Evolutionary conservation across 2,113 vertebrate species (phyloP).

Genomic region (Syngnathus floridae): DNA sequence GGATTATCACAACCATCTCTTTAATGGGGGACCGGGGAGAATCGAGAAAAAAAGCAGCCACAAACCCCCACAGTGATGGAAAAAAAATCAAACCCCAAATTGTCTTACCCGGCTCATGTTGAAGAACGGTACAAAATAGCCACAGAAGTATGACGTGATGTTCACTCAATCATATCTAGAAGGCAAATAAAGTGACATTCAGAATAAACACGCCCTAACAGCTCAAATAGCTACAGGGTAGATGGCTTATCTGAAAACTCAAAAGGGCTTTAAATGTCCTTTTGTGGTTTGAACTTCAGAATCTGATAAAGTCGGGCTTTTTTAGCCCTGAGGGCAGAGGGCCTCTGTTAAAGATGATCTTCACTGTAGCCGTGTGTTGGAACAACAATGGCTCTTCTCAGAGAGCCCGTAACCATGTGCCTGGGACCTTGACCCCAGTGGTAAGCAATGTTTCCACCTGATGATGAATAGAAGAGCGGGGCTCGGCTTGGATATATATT

Average conservation of each 20-base stretch:
- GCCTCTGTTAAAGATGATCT: constrained; percentile 57
- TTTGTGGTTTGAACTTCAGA: constrained; percentile 34
- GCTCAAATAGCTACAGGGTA: constrained; percentile 12
- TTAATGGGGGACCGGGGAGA: constrained; percentile 4
- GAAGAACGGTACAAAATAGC: constrained; percentile 27
- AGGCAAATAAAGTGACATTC: constrained; percentile 24
- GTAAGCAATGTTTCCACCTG: constrained; percentile 69
- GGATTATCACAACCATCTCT: constrained; percentile 53
- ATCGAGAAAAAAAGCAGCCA: constrained; percentile 32
- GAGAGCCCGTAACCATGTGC: constrained; percentile 66
- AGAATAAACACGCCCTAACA: constrained; percentile 9
- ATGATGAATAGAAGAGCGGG: constrained; percentile 65
- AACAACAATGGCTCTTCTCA: constrained; percentile 67
- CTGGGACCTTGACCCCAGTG: constrained; percentile 70
- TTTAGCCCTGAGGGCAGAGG: constrained; percentile 23
- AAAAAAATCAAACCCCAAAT: constrained; percentile 54
- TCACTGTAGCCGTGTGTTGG: constrained; percentile 45
- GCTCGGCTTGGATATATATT: too few species aligned
- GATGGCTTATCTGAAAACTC: constrained; percentile 23
- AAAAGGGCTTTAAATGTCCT: constrained; percentile 40
- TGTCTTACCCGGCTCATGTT: constrained; percentile 28
- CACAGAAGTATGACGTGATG: constrained; percentile 26
- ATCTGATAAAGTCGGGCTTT: constrained; percentile 39
- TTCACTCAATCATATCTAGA: constrained; percentile 41
- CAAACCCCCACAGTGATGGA: constrained; percentile 34